Base-by-base conservation (phyloP, 1,140 invertebrate species). In the Tigriopus japonicus region DNA sequence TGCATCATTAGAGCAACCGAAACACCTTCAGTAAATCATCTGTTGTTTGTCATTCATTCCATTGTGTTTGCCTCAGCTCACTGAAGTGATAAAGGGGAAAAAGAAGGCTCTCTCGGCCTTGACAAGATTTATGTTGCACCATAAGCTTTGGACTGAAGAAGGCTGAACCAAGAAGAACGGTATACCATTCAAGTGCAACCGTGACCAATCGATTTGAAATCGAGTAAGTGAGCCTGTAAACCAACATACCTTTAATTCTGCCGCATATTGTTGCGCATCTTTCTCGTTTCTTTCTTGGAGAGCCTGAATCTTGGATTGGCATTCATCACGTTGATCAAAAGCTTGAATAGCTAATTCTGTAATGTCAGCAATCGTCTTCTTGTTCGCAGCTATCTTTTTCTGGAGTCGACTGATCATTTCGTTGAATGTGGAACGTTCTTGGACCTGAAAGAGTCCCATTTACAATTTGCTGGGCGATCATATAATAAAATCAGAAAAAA, bases 211-310 rank as follows among this genome's bases (percentile, higher is more conserved):
- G 28, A 35, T 35, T 35, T 35, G 3, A 9, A 9, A 35, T 35
- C 9, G 9, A 35, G 9, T 9, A 3, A 35, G 3, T 35, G 9
- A 35, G 9, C 9, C 28, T 35, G 9, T 9, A 35, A 35, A 35
- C 28, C 9, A 35, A 9, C 9, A 35, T 35, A 35, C 28, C 28
- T 53, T 52, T 14, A 63, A 41, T 43, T 64, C 62, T n/a, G 42
- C 56, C 15, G 42, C 59, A 17, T 35, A 52, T 14, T 59, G 40
- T 23, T 59, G 23, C 24, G 62, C 58, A 42, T 60, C 53, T 28
- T 65, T 64, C 62, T 61, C 65, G 65, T 60, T 66, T 62, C 41
- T 64, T 54, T 56, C 66, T 24, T 61, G 45, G 14, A 61, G 15
- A n/a, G 59, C 59, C 10, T 23, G 17, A 41, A 61, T 61, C 49